phyloP scores from a whole-genome alignment of 2,113 vertebrate genomes.

The Malurus cyaneus region DNA sequence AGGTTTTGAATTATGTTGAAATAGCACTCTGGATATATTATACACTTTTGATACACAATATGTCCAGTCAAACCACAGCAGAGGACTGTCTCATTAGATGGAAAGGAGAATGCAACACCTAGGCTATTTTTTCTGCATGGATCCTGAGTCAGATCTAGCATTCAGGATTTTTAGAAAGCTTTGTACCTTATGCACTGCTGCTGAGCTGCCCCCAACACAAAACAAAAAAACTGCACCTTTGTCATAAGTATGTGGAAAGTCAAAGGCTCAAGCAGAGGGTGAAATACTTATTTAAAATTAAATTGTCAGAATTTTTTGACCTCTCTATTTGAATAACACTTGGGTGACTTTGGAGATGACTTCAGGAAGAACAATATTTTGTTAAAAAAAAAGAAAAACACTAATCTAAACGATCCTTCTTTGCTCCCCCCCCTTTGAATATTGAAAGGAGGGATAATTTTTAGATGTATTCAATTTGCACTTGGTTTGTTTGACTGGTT shows the following conservation, averaged over 20 bases:
- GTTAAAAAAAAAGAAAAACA: not conserved
- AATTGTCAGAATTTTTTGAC: not conserved
- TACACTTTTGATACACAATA: not conserved
- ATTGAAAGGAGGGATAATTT: not conserved
- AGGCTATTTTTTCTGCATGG: not conserved
- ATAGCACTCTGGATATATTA: not conserved
- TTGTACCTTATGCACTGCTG: not conserved
- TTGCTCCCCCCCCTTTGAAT: not conserved
- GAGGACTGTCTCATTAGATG: not conserved
- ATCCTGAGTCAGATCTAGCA: not conserved
- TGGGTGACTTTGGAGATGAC: not conserved
- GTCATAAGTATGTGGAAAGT: not conserved
- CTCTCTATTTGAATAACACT: not conserved
- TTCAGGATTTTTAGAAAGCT: not conserved
- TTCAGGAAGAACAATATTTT: not conserved
- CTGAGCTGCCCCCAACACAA: not conserved
- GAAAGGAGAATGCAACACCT: not conserved
- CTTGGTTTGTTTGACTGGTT: not conserved
- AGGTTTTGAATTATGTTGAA: not conserved
- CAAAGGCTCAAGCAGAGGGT: not conserved
- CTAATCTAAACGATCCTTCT: too few relatives aligned
- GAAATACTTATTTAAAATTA: not conserved
- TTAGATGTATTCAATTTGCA: not conserved
- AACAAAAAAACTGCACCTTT: not conserved
- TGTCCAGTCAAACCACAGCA: not conserved